These are phyloP conservation scores for Caligus rogercresseyi DNA, from an alignment of 1,140 invertebrate genomes.

Conservation along the genomic window DNA sequence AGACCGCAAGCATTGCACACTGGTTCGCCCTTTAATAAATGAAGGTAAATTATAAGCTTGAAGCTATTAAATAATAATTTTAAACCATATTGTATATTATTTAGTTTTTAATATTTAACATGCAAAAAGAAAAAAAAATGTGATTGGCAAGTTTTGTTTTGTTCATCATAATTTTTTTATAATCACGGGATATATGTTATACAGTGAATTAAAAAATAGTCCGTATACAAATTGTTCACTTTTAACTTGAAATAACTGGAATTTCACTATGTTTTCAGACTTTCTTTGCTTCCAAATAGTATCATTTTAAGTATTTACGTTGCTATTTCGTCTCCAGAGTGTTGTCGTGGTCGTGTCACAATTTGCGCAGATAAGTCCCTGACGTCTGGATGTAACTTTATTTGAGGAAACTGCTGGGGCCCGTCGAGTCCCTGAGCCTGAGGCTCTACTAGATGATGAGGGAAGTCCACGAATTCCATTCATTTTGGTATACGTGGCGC, in stretches of 20 bases:
- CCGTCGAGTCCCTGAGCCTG: neutral
- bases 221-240: too few species aligned
- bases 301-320: neutral
- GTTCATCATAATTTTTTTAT: too few species aligned
- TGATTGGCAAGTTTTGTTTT: too few species aligned
- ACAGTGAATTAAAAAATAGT: too few species aligned
- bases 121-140: too few species aligned
- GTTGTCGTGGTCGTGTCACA: constrained; percentile 87
- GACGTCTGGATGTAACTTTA: constrained; percentile 59
- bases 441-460: neutral
- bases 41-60: too few species aligned
- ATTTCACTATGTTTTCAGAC: too few species aligned
- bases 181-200: too few species aligned
- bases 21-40: constrained; percentile 83
- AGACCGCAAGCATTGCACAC: constrained; percentile 96
- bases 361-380: constrained; percentile 83
- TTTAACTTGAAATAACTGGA: too few species aligned
- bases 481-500: neutral
- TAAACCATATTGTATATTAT: too few species aligned
- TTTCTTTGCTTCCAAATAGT: neutral
- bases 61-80: too few species aligned
- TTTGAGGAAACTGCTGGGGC: neutral
- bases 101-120: too few species aligned
- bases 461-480: constrained; percentile 3
- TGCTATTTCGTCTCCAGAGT: constrained; percentile 86